These are phyloP conservation scores for Passer montanus DNA, from an alignment of 2,113 vertebrate genomes.

Conservation along the genomic window DNA sequence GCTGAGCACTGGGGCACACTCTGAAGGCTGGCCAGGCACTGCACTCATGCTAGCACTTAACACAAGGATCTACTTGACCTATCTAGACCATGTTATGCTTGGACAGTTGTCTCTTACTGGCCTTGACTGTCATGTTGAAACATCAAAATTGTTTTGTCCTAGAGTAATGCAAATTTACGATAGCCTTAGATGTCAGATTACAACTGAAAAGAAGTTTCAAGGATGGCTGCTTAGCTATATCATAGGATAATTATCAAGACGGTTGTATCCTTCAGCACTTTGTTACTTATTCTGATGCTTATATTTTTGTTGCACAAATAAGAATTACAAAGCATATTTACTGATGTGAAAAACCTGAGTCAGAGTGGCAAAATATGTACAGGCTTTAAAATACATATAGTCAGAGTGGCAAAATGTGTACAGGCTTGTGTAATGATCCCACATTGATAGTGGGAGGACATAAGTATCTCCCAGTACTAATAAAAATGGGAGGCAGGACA, in stretches of 20 bases:
- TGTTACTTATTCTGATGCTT: neutral
- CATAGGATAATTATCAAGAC: neutral
- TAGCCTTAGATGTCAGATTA: neutral
- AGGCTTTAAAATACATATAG: neutral
- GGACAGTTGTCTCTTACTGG: neutral
- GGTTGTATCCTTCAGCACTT: neutral
- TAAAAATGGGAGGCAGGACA: neutral
- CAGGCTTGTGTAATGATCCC: neutral
- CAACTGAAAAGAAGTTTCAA: neutral
- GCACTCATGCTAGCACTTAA: neutral
- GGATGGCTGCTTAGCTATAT: neutral
- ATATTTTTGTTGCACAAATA: neutral
- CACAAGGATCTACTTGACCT: neutral
- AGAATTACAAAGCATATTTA: neutral
- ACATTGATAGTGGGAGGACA: fast-evolving
- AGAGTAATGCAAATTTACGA: neutral
- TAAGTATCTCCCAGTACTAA: neutral
- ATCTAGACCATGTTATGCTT: neutral
- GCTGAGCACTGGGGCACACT: neutral
- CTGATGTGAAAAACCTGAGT: neutral
- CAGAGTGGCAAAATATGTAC: neutral
- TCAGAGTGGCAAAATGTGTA: neutral
- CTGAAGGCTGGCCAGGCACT: neutral
- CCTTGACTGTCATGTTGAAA: neutral
- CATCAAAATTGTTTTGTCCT: neutral